These are phyloP conservation scores for Zaprionus lachaisei DNA, from an alignment of 1,140 invertebrate genomes.

Conservation along the genomic window DNA sequence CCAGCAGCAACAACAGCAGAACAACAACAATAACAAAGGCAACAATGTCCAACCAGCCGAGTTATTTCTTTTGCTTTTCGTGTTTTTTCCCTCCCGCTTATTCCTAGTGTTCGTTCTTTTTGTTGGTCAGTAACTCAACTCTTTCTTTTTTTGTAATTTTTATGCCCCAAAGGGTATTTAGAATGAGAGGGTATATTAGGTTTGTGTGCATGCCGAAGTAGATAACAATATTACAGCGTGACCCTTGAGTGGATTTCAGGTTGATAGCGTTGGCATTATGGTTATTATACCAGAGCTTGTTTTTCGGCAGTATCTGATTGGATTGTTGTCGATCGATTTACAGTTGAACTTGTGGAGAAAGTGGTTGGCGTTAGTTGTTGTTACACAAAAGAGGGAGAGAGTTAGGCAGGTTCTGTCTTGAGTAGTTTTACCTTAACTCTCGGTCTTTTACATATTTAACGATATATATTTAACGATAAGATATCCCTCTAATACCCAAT, in stretches of 20 bases:
- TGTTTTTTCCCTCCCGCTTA: not conserved
- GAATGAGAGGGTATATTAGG: slow-evolving; percentile 59
- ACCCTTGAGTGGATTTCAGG: slow-evolving; percentile 2
- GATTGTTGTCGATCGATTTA: not conserved
- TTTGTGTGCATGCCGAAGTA: slow-evolving; percentile 30
- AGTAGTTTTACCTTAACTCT: too few relatives aligned
- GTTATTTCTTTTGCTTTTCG: slow-evolving; percentile 46
- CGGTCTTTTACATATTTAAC: too few relatives aligned
- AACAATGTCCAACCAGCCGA: slow-evolving; percentile 58
- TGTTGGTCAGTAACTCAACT: slow-evolving; percentile 77
- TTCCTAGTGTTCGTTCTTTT: slow-evolving; percentile 33
- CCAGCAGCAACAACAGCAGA: slow-evolving; percentile 54
- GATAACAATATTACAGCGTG: slow-evolving; percentile 10
- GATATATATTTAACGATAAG: too few relatives aligned
- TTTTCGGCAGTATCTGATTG: not conserved
- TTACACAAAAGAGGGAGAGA: too few relatives aligned
- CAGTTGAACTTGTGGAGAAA: not conserved
- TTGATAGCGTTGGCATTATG: not conserved
- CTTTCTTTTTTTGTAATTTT: slow-evolving; percentile 67
- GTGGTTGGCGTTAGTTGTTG: not conserved
- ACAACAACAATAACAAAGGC: slow-evolving; percentile 17
- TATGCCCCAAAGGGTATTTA: slow-evolving; percentile 64
- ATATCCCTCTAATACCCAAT: too few relatives aligned
- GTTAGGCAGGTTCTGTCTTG: too few relatives aligned
- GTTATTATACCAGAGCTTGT: not conserved